Evolutionary conservation across 2,888 invertebrate species (phyloP).

Genomic region (Troglohyphantes excavatus): DNA sequence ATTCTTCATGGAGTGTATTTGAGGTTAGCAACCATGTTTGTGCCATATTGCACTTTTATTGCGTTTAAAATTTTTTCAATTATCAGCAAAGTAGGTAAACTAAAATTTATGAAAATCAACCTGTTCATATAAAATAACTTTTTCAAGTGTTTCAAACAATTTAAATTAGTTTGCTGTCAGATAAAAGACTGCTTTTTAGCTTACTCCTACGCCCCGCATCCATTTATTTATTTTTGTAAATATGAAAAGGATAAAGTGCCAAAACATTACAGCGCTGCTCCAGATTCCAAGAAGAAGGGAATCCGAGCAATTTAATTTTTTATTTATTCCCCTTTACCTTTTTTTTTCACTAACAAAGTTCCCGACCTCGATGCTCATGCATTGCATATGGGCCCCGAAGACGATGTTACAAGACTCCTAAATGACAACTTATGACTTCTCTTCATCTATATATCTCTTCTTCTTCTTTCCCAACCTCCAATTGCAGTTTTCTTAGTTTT

Average conservation of each 20-base stretch:
- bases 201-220: background rate
- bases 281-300: conserved; percentile 20
- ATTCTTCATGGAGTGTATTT: no score
- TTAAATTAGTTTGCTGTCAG: no score
- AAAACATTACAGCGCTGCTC: conserved; percentile 32
- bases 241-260: conserved; percentile 35
- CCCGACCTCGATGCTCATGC: conserved; percentile 48
- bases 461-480: conserved; percentile 62
- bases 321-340: conserved; percentile 15
- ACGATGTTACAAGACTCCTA: conserved; percentile 27
- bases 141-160: no score
- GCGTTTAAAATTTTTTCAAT: no score
- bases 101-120: no score
- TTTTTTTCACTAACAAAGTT: conserved; percentile 4
- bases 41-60: no score
- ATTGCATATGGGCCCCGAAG: conserved; percentile 49
- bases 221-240: background rate
- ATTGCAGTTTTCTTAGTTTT: conserved; percentile 42
- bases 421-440: conserved; percentile 72
- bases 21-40: no score
- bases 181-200: background rate
- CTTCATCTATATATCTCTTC: conserved; percentile 66
- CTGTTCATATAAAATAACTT: no score
- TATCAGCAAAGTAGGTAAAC: no score
- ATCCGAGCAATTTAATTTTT: conserved; percentile 56